Base-by-base conservation (phyloP, 2,888 invertebrate species). In the Cheilosia pagana region DNA sequence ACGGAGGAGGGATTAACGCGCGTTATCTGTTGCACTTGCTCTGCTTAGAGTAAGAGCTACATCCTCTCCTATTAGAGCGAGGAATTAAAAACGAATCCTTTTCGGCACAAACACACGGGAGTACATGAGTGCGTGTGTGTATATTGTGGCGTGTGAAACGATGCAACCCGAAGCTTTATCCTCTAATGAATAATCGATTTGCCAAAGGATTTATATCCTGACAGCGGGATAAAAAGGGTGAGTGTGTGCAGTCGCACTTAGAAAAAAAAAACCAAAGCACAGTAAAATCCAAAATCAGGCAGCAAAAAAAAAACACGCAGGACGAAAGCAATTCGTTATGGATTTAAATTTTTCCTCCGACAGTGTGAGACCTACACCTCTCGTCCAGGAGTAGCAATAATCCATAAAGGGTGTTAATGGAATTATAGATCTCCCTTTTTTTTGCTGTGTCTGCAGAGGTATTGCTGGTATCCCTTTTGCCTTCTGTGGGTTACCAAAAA, bases 141-240 rank as follows among this genome's bases (percentile, higher is more conserved):
- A n/a, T n/a, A n/a, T n/a, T n/a, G 41, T 53, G 79, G 79, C 85
- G 85, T 85, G 85, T 85, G 85, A 85, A 85, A 81, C 85, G 67
- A 85, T 85, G 85, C 85, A 85, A 67, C 75, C 85, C 75, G 75
- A 65, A 81, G 85, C 85, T 85, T 85, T 79, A 85, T 85, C 81
- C 85, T 67, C 79, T 85, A 85, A 85, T 85, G 85, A 85, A 85
- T 85, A 85, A 85, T 85, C 85, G 85, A 85, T 85, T 85, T 85
- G 85, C 81, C 60, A 85, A 85, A 79, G 85, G 85, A 85, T 85
- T 85, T 85, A 85, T 85, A 76, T 81, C 81, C 81, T 67, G 57
- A 50, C 72, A 41, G 63, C 43, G 50, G 48, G 59, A 28, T 31
- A 57, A 72, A 72, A 74, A 78, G 68, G 57, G 79, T 67, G 62